phyloP scores from a whole-genome alignment of 2,797 vertebrate genomes.

The Pogonophryne albipinna region DNA sequence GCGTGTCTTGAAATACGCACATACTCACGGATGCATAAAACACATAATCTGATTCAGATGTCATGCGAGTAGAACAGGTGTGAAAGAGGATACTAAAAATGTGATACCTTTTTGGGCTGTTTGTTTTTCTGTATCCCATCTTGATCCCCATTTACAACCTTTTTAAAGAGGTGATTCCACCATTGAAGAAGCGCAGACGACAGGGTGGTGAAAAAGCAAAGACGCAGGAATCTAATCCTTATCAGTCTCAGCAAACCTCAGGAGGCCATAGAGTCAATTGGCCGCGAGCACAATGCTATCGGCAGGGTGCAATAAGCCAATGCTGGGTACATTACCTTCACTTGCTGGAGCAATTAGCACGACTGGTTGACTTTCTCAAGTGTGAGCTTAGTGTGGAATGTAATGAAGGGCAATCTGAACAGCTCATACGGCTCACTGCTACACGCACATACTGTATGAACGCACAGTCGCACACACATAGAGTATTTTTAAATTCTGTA shows the following conservation, averaged over 20 bases:
- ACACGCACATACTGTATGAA: conserved; percentile 17
- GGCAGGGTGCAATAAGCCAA: conserved; percentile 59
- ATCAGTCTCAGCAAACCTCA: conserved; percentile 63
- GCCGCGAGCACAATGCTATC: conserved; percentile 67
- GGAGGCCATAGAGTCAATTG: conserved; percentile 72
- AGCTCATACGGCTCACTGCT: conserved; percentile 27
- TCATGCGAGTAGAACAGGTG: conserved; percentile 19
- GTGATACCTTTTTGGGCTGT: conserved; percentile 39
- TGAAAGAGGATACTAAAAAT: background rate
- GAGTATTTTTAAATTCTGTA: background rate
- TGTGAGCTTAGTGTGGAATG: conserved; percentile 64
- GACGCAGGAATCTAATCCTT: conserved; percentile 58
- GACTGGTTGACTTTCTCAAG: conserved; percentile 65
- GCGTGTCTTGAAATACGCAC: background rate
- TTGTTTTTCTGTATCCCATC: conserved; percentile 48
- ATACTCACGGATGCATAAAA: conserved; percentile 15
- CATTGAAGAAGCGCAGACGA: conserved; percentile 16
- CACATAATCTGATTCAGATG: conserved; percentile 33
- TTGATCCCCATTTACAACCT: conserved; percentile 50
- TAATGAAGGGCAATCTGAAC: conserved; percentile 52
- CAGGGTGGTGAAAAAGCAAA: conserved; percentile 51
- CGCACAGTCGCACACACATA: background rate
- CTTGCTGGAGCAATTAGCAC: conserved; percentile 61
- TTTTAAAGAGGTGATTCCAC: conserved; percentile 34
- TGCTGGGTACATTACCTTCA: conserved; percentile 65